Evolutionary conservation across 2,888 invertebrate genomes (phyloP), one percentile per base, ranked within the genome.

Genomic region (Eilema griseolum): DNA sequence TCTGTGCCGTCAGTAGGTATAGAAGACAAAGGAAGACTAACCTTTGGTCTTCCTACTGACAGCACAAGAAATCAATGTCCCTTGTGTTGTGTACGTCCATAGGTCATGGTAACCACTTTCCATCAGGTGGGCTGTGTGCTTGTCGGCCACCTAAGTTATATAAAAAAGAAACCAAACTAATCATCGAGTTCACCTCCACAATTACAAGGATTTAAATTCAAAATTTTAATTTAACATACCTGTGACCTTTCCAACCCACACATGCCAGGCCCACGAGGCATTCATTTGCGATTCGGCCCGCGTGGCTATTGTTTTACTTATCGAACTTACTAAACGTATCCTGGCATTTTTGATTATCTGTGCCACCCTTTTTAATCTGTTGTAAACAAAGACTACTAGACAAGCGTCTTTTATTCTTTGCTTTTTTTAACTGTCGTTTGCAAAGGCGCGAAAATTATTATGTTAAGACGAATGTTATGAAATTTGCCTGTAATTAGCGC

Each of bases 221-320:
- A 88, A 86, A 87, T 86, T 86, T 83, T 85, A 88, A 89, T 88
- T 87, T 84, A 84, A 85, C 85, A 84, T 24, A 37, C 33, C 33
- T 37, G 26, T 91, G 93, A 93, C 95, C 95, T 95, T 26, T 59
- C 92, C 92, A 88, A 86, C 95, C 95, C 94, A 95, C 95, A 94
- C 93, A 92, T 52, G 52, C 84, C 88, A 88, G 82, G 86, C 94
- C 94, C 91, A 93, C 94, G 90, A 84, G 81, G 79, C 84, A 77
- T 78, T 86, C 88, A 93, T 93, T 93, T 93, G 90, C 87, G 85
- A 95, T 94, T 94, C 94, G 85, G 88, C 88, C 87, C 90, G 91
- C 93, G 92, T 91, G 85, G 76, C 90, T 91, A 92, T 93, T 94
- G 94, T 94, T 90, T 92, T 89, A 92, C 89, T 92, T 93, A 92